phyloP scores from a whole-genome alignment of 2,113 vertebrate genomes.

The Nannospalax galili region DNA sequence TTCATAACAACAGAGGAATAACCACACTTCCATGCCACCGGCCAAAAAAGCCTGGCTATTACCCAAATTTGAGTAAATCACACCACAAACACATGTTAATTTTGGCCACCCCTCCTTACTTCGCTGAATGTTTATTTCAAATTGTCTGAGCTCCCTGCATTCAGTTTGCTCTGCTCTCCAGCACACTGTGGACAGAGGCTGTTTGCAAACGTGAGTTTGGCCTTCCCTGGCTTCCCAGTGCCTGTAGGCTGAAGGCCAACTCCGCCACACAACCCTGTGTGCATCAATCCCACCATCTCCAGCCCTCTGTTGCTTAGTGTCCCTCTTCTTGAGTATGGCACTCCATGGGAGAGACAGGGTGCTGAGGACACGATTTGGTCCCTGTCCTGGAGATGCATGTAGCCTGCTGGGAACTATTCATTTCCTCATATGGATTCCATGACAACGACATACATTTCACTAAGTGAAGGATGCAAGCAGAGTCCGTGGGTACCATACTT shows the following conservation, averaged over 20 bases:
- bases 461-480: not conserved
- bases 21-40: constrained; percentile 56
- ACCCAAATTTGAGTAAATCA: constrained; percentile 77
- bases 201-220: not conserved
- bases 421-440: not conserved
- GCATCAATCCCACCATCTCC: too few relatives aligned
- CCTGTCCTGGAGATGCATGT: not conserved
- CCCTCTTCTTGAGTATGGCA: not conserved
- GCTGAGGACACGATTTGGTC: not conserved
- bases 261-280: not conserved
- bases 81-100: constrained; percentile 81
- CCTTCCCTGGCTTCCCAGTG: not conserved
- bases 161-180: constrained; percentile 27
- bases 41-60: constrained; percentile 80
- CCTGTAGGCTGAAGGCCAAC: not conserved
- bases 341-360: rapidly evolving
- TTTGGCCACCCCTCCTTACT: constrained; percentile 71
- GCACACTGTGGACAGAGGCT: not conserved
- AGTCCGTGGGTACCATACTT: not conserved
- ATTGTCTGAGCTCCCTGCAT: constrained; percentile 58
- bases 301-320: rapidly evolving
- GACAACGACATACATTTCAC: not conserved
- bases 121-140: constrained; percentile 71
- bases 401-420: not conserved
- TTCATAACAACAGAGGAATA: constrained; percentile 75